Base-by-base conservation (phyloP, 2,888 invertebrate species). In the Hypercompe scribonia region DNA sequence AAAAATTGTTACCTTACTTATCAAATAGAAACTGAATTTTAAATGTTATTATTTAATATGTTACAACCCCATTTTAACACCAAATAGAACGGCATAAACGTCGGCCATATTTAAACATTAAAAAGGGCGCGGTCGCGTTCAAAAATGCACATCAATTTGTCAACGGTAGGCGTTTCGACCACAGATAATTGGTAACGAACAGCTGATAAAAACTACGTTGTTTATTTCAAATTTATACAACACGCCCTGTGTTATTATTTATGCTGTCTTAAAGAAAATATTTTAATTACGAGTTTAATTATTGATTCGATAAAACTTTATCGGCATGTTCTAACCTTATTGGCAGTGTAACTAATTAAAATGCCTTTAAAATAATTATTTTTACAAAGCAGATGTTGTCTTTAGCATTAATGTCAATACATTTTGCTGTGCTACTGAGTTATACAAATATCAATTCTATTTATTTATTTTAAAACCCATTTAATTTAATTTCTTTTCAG, bases 161-260 rank as follows among this genome's bases (percentile, higher is more conserved):
- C 94, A 92, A 90, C 88, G 79, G 82, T 86, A 91, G 93, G 93
- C 93, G 93, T 91, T 90, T 88, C 90, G 83, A 87, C 82, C 84
- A 83, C 88, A 84, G 89, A 78, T 93, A 93, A 94, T 93, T 93
- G 93, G 92, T 87, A 90, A 90, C 87, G 88, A 88, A 90, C 86
- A 87, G 81, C 83, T 87, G 89, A 90, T 90, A 91, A 91, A 91
- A 91, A 89, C 81, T 81, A 76, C 86, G 79, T 89, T 89, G 87
- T 88, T 88, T 88, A 88, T 84, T 85, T 84, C 78, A 82, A 86
- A 85, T 81, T 82, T 82, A 85, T 82, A 81, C 83, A 78, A 82
- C 75, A 86, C 89, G 86, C 87, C 86, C 83, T 65, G 39, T 63
- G 78, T 76, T 75, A 79, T 82, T 79, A 78, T 81, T 81, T 80